Evolutionary conservation across 1,140 invertebrate genomes (phyloP), one percentile per base, ranked within the genome.

Genomic region (Drosophila pruinosa): DNA sequence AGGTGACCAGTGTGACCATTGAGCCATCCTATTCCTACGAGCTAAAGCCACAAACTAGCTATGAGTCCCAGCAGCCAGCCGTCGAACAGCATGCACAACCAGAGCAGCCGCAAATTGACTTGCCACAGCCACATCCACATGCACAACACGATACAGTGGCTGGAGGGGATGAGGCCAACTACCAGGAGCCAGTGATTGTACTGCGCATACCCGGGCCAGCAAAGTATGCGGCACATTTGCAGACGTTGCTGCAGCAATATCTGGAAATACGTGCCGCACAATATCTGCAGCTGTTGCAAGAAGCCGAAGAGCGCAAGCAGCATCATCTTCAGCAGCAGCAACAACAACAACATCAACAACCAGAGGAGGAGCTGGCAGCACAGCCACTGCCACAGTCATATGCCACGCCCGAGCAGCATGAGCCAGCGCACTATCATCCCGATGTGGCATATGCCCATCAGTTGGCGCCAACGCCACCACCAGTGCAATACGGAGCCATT

Each of bases 21-120:
- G 77, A 90, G 6, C 90, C 89, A n/a, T 91, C 90, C 3, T 91
- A 90, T 17, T 89, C 89, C 0, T 91, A 91, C 67, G 91, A 91
- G 38, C 65, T 91, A 17, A 91, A 91, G 53, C 75, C 85, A 2
- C 78, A 91, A 31, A 90, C 86, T 6, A 85, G 78, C 54, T 90
- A 90, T n/a, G 79, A 81, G 22, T 53, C 72, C 0, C 76, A 59
- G 4, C 59, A 59, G 15, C 43, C 53, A 39, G 21, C 26, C 21
- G 21, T 62, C 14, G 59, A 85, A 43, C 69, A 10, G 28, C 58
- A 10, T 5, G 34, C 24, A 14, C 10, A 22, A 12, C 73, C 47
- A 0, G 77, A 80, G 50, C 80, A 86, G 63, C 77, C 86, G 0
- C 86, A 91, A 14, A 79, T 91, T 8, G 89, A 90, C 63, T 48